Evolutionary conservation across 2,113 vertebrate genomes (phyloP), one percentile per base, ranked within the genome.

Genomic region (Syngnathoides biaculeatus): DNA sequence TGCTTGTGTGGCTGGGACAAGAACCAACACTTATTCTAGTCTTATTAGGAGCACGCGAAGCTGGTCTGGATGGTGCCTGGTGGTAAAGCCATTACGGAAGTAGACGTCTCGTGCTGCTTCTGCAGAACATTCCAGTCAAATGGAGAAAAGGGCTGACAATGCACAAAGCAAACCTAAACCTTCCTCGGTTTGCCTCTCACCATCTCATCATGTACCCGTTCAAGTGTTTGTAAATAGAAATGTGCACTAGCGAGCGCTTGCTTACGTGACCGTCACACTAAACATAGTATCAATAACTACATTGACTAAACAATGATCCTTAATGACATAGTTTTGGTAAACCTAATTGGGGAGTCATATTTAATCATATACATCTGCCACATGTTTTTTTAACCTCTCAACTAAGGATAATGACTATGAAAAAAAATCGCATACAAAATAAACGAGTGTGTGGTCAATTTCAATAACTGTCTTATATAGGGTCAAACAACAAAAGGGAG

Each of bases 31-130:
- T 52, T 22, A 75, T 72, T 59, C 70, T 75, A 30, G 63, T 85
- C 84, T 80, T 81, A 87, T 86, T 86, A 84, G 77, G 66, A 78
- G 69, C 68, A 58, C 68, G 65, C 78, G 72, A 79, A 73, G 64
- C 74, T 73, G 78, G 83, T 75, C 78, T 81, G 74, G 75, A 56
- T 66, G 59, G 67, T 38, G 80, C 82, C 84, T 82, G 76, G 84
- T 90, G 89, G 82, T 91, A 91, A 92, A 92, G 72, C 65, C 86
- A 92, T 92, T 91, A 90, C 56, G 69, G 73, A 74, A 60, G 9
- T 43, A 81, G 64, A 71, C 75, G 79, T 81, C 76, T 80, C 47
- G n/a, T 75, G 77, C 76, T 84, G 72, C 76, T 83, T 72, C 74
- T 80, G 84, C 70, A 85, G 75, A 82, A 83, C 77, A 86, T 87